These are phyloP conservation scores for Cirrhinus mrigala DNA, from an alignment of 2,797 vertebrate species.

Conservation along the genomic window DNA sequence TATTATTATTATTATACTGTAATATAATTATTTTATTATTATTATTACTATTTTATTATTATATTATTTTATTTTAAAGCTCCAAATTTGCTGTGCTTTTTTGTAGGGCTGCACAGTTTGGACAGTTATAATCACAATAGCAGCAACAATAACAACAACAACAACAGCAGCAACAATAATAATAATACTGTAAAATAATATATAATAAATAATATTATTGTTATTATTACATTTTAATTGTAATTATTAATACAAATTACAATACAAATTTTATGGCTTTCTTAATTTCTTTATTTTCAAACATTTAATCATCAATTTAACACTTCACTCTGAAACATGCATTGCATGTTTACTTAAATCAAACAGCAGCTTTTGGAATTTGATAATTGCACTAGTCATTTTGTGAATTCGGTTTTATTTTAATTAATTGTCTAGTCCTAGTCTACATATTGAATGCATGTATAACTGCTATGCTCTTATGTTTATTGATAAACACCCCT, in stretches of 20 bases:
- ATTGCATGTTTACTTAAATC: background rate
- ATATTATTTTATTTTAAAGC: no score
- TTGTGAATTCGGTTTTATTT: background rate
- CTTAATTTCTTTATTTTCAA: background rate
- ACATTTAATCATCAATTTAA: background rate
- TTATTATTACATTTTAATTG: no score
- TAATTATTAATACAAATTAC: background rate
- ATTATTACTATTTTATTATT: no score
- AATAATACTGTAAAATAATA: no score
- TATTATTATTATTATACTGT: no score
- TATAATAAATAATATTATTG: no score
- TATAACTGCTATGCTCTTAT: background rate
- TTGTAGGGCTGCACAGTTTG: background rate
- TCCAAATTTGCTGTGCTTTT: no score
- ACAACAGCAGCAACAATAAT: background rate
- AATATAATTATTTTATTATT: no score
- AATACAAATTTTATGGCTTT: no score
- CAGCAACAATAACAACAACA: background rate
- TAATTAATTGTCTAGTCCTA: background rate
- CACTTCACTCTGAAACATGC: background rate
- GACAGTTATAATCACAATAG: background rate
- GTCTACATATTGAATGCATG: background rate
- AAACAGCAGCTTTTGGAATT: background rate
- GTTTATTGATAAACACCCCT: background rate
- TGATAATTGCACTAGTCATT: background rate